Evolutionary conservation across 2,797 vertebrate species (phyloP), one percentile per base, ranked within the genome.

Genomic region (Bovichtus diacanthus): DNA sequence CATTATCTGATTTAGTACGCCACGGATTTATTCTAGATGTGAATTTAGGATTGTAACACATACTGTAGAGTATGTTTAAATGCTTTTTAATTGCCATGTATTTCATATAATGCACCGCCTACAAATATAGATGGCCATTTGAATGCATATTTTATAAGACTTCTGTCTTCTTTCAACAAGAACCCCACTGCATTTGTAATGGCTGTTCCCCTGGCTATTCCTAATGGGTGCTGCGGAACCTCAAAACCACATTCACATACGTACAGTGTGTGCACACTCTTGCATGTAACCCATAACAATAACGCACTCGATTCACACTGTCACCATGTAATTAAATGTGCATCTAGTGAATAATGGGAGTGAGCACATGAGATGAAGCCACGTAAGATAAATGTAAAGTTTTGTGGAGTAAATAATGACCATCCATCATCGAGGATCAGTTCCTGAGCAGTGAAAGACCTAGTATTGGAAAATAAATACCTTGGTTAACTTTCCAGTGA

Each of bases 371-470:
- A 71, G 83, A 65, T 61, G 36, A 69, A 82, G 79, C 65, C 60
- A 72, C 31, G 31, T 50, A 76, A 83, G 78, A 80, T 88, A 80
- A 87, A 90, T 88, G 66, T 81, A 83, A 85, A 62, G 38, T 80
- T 79, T 67, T 54, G 38, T 29, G 10, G 50, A 54, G 70, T 62
- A 70, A 79, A 81, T 68, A 87, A 81, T 91, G 80, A 82, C 77
- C 62, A 79, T 83, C 78, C 54, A 70, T 90, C 82, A 78, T 66
- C 38, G 31, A 47, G 66, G 58, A 80, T 81, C 47, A 79, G 47
- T n/a, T 86, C 39, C 53, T 15, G 19, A 78, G 44, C 6, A 19
- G n/a, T 65, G 38, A 68, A 70, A 44, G 51, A 54, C 59, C 49
- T 41, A 53, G 15, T 5, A 9, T 69, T 53, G 9, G 38, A 55